Percentiles rank a stretch among this genome's conserved stretches.
phyloP scores from a whole-genome alignment of 1,140 invertebrate genomes.

The Pygmarrhopalites habei region DNA sequence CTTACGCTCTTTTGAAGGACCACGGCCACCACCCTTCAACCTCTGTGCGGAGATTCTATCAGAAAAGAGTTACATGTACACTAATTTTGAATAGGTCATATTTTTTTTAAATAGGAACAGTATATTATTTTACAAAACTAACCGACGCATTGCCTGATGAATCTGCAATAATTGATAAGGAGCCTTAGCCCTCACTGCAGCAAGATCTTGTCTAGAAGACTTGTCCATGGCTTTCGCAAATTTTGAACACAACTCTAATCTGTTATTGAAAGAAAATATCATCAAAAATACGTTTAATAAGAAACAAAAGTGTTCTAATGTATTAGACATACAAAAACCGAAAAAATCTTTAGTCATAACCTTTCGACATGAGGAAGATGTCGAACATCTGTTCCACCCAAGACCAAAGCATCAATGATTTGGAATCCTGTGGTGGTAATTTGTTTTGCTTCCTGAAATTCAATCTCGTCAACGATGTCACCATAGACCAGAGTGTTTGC shows the following conservation, averaged over 20 bases:
- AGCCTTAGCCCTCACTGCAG: background rate
- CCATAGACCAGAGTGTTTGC: slow-evolving; percentile 67
- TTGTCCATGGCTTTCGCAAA: background rate
- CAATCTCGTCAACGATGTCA: slow-evolving; percentile 70
- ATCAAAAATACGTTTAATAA: too few relatives aligned
- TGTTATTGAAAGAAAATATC: background rate
- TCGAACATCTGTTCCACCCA: slow-evolving; percentile 69
- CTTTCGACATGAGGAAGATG: slow-evolving; percentile 57
- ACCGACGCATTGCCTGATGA: background rate
- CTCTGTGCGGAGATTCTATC: too few relatives aligned
- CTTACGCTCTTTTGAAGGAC: too few relatives aligned
- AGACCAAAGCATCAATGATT: slow-evolving; percentile 65
- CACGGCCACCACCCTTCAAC: too few relatives aligned
- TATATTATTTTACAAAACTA: too few relatives aligned
- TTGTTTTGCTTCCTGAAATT: slow-evolving; percentile 45
- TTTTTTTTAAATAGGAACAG: too few relatives aligned
- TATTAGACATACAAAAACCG: too few relatives aligned
- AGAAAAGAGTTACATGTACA: too few relatives aligned
- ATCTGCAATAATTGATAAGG: background rate
- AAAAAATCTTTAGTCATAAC: too few relatives aligned
- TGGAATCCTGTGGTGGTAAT: slow-evolving; percentile 55
- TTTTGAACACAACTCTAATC: slow-evolving; percentile 1
- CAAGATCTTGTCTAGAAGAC: background rate
- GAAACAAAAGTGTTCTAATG: too few relatives aligned
- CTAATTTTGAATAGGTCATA: too few relatives aligned